phyloP scores from a whole-genome alignment of 1,140 invertebrate species.

The Magallana gigas region DNA sequence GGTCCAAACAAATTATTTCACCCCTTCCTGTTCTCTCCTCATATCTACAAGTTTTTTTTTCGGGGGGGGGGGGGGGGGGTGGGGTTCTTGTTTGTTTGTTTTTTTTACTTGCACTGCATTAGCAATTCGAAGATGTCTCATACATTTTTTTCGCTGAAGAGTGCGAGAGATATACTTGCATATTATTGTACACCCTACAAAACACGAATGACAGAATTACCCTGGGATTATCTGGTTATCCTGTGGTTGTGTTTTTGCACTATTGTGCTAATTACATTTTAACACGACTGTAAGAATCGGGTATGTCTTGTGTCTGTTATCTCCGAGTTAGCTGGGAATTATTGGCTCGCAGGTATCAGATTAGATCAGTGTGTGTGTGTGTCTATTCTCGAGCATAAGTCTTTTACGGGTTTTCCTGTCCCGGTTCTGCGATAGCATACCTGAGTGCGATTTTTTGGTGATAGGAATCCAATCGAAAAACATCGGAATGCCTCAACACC shows the following conservation, averaged over 20 bases:
- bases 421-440: neutral
- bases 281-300: neutral
- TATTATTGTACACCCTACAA: too few species aligned
- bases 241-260: neutral
- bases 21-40: too few species aligned
- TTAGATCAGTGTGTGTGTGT: neutral
- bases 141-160: too few species aligned
- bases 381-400: neutral
- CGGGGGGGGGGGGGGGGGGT: too few species aligned
- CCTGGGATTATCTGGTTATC: neutral
- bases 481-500: constrained; percentile 21
- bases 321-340: neutral
- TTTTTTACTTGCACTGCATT: too few species aligned
- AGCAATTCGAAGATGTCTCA: too few species aligned
- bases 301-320: neutral
- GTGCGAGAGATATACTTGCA: too few species aligned
- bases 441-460: constrained; percentile 15
- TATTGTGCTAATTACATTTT: neutral
- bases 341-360: neutral
- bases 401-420: neutral
- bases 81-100: too few species aligned
- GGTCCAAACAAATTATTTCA: too few species aligned
- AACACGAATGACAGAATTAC: neutral
- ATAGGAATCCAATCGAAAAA: constrained; percentile 36
- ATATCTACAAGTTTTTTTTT: too few species aligned